Base-by-base conservation (phyloP, 2,888 invertebrate genomes). In the Drosophila hamatofila region DNA sequence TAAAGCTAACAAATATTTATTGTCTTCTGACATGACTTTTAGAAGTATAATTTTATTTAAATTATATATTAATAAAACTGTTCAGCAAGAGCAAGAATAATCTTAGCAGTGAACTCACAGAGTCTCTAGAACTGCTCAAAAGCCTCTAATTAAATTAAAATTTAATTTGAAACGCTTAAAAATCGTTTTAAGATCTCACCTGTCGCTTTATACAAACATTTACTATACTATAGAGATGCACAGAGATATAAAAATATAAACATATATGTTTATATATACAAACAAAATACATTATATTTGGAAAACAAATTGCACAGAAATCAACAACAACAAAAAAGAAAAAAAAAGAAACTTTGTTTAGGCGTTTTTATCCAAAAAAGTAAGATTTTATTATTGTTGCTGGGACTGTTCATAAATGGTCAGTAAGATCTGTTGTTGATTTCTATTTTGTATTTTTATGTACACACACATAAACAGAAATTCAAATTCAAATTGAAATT, bases 221-320 rank as follows among this genome's bases (percentile, higher is more conserved):
- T 8, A 44, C 16, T 23, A 6, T 33, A 30, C 51, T 21, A 21
- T 51, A 33, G n/a, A 37, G 23, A 44, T 12, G 35, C 25, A 27
- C 3, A 51, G 3, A 44, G 2, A 27, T 27, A 48, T 27, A 55
- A 49, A 18, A 39, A 33, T 18, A 8, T 21, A 33, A 5, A 51
- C 2, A 16, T 4, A 16, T 9, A 49, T 11, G 18, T 8, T 3
- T 2, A 14, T 11, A 6, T 35, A 35, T 35, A 35, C 11, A 54
- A 37, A 39, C 51, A 25, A 54, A 64, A 33, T 21, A 23, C 37
- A 27, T 57, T 64, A 42, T 55, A 62, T 56, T 42, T 75, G 44
- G 52, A 67, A 67, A 54, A 77, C 71, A 77, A 70, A 80, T 78
- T 79, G 75, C 70, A 52, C 25, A 59, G 56, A 77, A 75, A 69